A percentile compares a stretch with the other conserved stretches of the same genome.
phyloP scores from a whole-genome alignment of 2,888 invertebrate genomes.

The Acleris emargana region DNA sequence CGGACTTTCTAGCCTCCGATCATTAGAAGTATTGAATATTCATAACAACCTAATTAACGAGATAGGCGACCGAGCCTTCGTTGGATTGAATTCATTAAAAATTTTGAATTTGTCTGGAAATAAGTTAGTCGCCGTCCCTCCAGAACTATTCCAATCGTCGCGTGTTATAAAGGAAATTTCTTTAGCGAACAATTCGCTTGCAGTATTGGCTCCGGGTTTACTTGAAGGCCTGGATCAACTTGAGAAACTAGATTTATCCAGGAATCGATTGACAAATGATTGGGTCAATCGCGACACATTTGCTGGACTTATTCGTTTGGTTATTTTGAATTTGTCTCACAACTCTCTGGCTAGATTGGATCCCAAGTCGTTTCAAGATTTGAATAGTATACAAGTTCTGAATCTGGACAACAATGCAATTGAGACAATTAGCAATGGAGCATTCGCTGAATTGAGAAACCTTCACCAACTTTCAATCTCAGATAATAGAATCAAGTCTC shows the following conservation, averaged over 20 bases:
- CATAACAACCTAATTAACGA: constrained; percentile 90
- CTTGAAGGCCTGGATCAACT: constrained; percentile 89
- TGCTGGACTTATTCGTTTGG: constrained; percentile 87
- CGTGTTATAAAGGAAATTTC: constrained; percentile 88
- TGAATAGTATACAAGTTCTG: constrained; percentile 89
- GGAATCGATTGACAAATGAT: constrained; percentile 88
- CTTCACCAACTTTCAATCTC: constrained; percentile 89
- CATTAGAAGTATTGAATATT: constrained; percentile 87
- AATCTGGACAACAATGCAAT: constrained; percentile 89
- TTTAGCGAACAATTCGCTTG: constrained; percentile 91
- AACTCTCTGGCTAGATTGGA: constrained; percentile 89
- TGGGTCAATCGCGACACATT: constrained; percentile 92
- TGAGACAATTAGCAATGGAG: constrained; percentile 87
- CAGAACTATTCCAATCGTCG: constrained; percentile 89
- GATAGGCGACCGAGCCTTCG: constrained; percentile 89
- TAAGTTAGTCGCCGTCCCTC: constrained; percentile 90
- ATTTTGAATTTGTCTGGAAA: constrained; percentile 92
- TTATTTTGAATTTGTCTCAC: constrained; percentile 89
- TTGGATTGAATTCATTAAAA: constrained; percentile 87
- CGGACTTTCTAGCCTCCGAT: constrained; percentile 87
- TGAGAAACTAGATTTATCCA: constrained; percentile 88
- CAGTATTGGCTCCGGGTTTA: constrained; percentile 89
- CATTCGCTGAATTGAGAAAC: constrained; percentile 89
- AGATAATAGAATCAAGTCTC: constrained; percentile 86
- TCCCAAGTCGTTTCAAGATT: constrained; percentile 88